Base-by-base conservation (phyloP, 2,113 vertebrate genomes). In the Regulus satrapa region DNA sequence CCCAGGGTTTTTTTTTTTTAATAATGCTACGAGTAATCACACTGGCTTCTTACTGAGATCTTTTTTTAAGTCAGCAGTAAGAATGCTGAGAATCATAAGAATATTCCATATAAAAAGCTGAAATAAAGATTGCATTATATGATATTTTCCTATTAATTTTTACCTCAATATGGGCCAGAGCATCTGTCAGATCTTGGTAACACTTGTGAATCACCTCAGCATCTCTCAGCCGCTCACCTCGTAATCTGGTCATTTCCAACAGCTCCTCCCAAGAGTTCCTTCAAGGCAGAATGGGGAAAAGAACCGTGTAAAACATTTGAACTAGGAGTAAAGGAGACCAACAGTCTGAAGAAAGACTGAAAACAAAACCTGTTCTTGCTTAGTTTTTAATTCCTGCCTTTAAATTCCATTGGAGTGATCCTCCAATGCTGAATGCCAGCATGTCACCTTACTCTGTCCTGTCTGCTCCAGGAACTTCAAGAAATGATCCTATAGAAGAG, bases 241-340 rank as follows among this genome's bases (percentile, higher is more conserved):
- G 97, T 78, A 97, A 94, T 51, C 95, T 97, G 61, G 98, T 97
- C 61, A 97, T 86, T 73, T 91, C 92, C 88, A 98, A 96, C 80
- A 99, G 83, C n/a, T 98, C 98, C 14, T 98, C 97, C 99, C 99
- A 99, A 85, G 97, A 97, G 56, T 97, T 97, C 88, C 99, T 99
- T 78, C 8, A 66, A 59, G 25, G 32, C 2, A 80, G 12, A 3
- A 59, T 19, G 14, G 18, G 38, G 29, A 48, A 73, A 85, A 84
- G 16, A 69, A 34, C 12, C 34, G 78, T 3, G 10, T 26, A 61
- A 92, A 85, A 62, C 23, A 69, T 26, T 48, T 24, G 49, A 28
- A 28, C 15, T 36, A 45, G 19, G 26, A 82, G 28, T 64, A 82
- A 91, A 89, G 19, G 23, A 82, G 14, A 48, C 46, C 20, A 78